Evolutionary conservation across 1,140 invertebrate species (phyloP).

Genomic region (Drosophila athabasca): DNA sequence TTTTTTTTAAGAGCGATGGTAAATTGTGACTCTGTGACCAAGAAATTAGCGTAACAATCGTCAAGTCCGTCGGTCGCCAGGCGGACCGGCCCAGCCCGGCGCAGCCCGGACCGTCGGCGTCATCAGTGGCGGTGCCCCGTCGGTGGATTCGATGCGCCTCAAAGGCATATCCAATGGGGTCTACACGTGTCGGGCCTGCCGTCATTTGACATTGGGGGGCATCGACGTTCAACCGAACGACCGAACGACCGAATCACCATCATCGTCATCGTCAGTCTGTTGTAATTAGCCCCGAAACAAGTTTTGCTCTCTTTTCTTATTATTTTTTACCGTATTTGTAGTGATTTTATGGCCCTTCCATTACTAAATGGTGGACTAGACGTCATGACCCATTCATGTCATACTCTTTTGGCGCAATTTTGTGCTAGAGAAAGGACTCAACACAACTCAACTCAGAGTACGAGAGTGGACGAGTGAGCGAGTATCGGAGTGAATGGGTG

Average conservation of each 20-base stretch:
- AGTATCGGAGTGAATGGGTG: too few species aligned
- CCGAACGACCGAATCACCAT: too few species aligned
- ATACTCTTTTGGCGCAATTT: conserved; percentile 31
- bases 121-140: conserved; percentile 31
- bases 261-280: background rate
- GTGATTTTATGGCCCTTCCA: conserved; percentile 11
- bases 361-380: conserved; percentile 1
- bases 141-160: conserved; percentile 37
- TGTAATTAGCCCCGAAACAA: conserved; percentile 10
- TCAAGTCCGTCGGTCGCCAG: too few species aligned
- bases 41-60: conserved; percentile 45
- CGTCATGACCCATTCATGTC: conserved; percentile 38
- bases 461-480: background rate
- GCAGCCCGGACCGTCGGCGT: conserved; percentile 10
- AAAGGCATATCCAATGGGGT: conserved; percentile 60
- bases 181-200: conserved; percentile 33
- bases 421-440: background rate
- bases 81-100: too few species aligned
- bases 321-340: background rate
- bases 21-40: conserved; percentile 33
- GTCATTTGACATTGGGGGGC: conserved; percentile 26
- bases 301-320: background rate
- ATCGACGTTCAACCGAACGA: background rate
- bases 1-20: conserved; percentile 1
- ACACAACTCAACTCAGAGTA: background rate